These are phyloP conservation scores for Aratinga solstitialis DNA, from an alignment of 2,797 vertebrate species.

Conservation along the genomic window DNA sequence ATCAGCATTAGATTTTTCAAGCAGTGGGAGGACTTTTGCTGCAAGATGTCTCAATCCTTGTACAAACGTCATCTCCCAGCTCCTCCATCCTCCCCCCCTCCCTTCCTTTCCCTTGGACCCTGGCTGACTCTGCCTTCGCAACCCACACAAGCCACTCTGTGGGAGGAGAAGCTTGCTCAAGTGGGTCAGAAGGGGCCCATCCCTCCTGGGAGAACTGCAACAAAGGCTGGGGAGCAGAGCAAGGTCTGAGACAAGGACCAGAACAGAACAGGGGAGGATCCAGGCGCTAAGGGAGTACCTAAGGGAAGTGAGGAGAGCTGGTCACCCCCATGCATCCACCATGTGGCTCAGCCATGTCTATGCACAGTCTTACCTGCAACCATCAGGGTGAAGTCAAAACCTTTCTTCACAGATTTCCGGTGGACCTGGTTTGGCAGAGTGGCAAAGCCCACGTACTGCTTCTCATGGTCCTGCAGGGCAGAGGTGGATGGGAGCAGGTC, in stretches of 20 bases:
- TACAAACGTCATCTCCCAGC: background rate
- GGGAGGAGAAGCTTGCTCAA: background rate
- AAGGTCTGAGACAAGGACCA: background rate
- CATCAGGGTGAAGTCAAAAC: constrained; percentile 97
- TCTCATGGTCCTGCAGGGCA: constrained; percentile 83
- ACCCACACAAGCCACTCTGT: background rate
- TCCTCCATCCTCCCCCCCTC: background rate
- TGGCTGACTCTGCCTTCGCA: background rate
- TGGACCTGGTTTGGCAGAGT: constrained; percentile 96
- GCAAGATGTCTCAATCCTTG: constrained; percentile 3
- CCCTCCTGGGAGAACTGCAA: background rate
- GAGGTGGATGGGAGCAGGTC: background rate
- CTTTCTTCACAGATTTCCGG: constrained; percentile 96
- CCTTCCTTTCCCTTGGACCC: background rate
- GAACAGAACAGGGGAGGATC: background rate
- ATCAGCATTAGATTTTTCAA: background rate
- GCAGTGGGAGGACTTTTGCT: background rate
- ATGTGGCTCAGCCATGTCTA: background rate
- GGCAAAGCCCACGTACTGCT: constrained; percentile 96
- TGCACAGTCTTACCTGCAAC: constrained; percentile 85
- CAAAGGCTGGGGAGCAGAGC: background rate
- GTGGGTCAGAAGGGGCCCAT: background rate
- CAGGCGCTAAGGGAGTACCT: background rate
- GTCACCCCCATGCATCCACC: background rate
- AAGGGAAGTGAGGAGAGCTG: background rate